These are phyloP conservation scores for Drosophila asahinai DNA, from an alignment of 1,140 invertebrate species.

Conservation along the genomic window DNA sequence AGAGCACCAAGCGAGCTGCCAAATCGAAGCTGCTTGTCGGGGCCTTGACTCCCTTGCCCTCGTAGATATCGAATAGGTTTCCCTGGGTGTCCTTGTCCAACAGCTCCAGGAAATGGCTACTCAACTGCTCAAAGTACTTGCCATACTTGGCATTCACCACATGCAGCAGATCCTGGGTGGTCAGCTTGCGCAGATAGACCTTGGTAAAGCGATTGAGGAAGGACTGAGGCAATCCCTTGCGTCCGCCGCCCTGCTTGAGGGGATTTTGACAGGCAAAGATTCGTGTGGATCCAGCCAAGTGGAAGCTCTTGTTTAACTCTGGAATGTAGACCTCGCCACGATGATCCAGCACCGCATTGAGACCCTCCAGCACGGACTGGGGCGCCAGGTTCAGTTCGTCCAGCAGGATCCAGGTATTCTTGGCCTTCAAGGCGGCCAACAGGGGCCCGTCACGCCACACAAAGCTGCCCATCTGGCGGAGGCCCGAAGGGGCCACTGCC, in stretches of 20 bases:
- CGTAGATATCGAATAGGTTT: conserved; percentile 66
- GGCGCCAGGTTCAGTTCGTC: conserved; percentile 99
- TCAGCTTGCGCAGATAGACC: conserved; percentile 95
- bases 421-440: conserved; percentile 95
- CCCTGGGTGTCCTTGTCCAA: neutral
- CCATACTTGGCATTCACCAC: conserved; percentile 77
- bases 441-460: conserved; percentile 98
- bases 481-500: neutral
- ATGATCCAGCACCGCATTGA: conserved; percentile 99
- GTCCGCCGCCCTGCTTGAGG: conserved; percentile 96
- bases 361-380: conserved; percentile 98
- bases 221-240: conserved; percentile 97
- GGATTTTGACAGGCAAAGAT: conserved; percentile 99
- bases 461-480: conserved; percentile 92
- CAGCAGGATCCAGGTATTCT: conserved; percentile 97
- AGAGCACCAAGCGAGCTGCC: conserved; percentile 91
- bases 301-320: conserved; percentile 95
- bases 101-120: conserved; percentile 46
- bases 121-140: conserved; percentile 57
- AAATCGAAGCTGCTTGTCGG: conserved; percentile 83
- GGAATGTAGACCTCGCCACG: conserved; percentile 98
- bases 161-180: conserved; percentile 90
- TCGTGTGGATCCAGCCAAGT: conserved; percentile 90
- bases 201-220: conserved; percentile 99
- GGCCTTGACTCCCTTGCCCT: neutral